phyloP scores from a whole-genome alignment of 2,113 vertebrate species.

The Scomber japonicus region DNA sequence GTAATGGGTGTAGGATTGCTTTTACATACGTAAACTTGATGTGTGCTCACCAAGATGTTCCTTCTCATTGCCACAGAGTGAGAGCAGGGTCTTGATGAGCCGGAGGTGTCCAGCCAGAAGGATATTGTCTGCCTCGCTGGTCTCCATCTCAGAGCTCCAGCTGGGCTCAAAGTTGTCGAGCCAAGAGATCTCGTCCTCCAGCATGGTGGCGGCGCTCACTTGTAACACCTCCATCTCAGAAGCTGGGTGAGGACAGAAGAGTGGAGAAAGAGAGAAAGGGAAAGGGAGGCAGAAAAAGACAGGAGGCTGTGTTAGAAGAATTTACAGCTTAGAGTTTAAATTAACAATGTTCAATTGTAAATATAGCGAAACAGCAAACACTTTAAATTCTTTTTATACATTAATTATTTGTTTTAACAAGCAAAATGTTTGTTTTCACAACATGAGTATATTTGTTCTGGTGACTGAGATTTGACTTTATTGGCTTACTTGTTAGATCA shows the following conservation, averaged over 20 bases:
- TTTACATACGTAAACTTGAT: neutral
- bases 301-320: neutral
- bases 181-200: constrained; percentile 99
- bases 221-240: constrained; percentile 97
- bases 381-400: too few species aligned
- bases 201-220: constrained; percentile 94
- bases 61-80: constrained; percentile 96
- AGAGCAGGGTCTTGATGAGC: constrained; percentile 98
- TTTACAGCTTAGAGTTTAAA: neutral
- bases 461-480: neutral
- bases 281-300: neutral
- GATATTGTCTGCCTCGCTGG: constrained; percentile 97
- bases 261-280: neutral
- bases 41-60: constrained; percentile 92
- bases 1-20: neutral
- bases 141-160: constrained; percentile 96
- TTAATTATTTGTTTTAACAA: too few species aligned
- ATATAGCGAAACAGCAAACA: too few species aligned
- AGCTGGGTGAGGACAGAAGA: constrained; percentile 75
- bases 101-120: constrained; percentile 95
- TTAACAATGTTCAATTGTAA: too few species aligned
- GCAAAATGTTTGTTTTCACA: too few species aligned
- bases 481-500: constrained; percentile 94
- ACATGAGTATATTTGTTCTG: neutral
- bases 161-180: constrained; percentile 98